Evolutionary conservation across 2,797 vertebrate genomes (phyloP), one percentile per base, ranked within the genome.

Genomic region (Neopelma chrysocephalum): DNA sequence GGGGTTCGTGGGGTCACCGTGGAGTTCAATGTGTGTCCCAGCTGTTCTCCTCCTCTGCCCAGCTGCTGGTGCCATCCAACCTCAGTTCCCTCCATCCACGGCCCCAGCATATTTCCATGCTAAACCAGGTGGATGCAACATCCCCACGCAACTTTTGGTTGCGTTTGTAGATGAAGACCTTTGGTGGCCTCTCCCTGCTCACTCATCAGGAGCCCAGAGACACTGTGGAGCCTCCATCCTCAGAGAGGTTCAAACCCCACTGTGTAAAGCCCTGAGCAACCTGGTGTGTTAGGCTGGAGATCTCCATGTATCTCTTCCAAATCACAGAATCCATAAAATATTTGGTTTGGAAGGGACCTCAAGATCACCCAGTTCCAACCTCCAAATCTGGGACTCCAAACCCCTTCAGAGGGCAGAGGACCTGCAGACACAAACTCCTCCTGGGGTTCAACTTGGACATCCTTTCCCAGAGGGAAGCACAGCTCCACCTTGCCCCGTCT

Each of bases 91-190:
- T 18, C 54, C 82, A 19, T 2, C 31, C 22, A 0, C 32, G 12
- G 18, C 27, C 26, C 50, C 0, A 0, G 11, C 1, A 36, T 1
- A 17, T 70, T 48, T 77, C 17, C 4, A 0, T 3, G 29, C 50
- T 53, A 16, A 25, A 14, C 5, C 29, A 42, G 31, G 36, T 6
- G 70, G 51, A 7, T 32, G n/a, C 22, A 53, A 32, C 53, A 40
- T 11, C 42, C 19, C 12, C 50, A 26, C 27, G 27, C 8, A 25
- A 27, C 8, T 22, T 62, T 13, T 29, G 47, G 50, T 14, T 60
- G 62, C 17, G 2, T 64, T 50, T 43, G 34, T 20, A 36, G 34
- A 4, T n/a, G 10, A 34, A 71, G 32, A 38, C 8, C 57, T 42
- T 58, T 9, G 31, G 12, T 1, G 6, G 20, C 18, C 26, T 82